Evolutionary conservation across 1,140 invertebrate species (phyloP).

Genomic region (Papilio dardanus): DNA sequence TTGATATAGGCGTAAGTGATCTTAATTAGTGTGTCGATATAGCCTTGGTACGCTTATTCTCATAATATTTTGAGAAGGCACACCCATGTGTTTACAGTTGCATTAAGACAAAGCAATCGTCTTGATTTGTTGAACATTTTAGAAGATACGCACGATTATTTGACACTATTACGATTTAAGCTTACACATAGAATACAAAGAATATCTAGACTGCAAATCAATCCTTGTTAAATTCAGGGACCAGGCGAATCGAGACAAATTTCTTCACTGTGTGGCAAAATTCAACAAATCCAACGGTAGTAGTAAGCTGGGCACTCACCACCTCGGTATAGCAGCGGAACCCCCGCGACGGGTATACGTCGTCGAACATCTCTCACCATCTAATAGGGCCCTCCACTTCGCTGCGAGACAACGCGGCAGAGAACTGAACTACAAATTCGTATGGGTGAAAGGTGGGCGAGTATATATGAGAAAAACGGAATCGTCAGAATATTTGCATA

Average conservation of each 20-base stretch:
- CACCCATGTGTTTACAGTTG: constrained; percentile 37
- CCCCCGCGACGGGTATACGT: not conserved
- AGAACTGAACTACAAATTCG: constrained; percentile 45
- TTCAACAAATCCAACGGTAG: not conserved
- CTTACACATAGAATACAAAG: not conserved
- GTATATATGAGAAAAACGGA: constrained; percentile 46
- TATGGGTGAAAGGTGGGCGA: constrained; percentile 43
- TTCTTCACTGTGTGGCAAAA: constrained; percentile 3
- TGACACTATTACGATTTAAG: not conserved
- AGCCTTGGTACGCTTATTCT: constrained; percentile 16
- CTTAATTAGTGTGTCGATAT: constrained; percentile 5
- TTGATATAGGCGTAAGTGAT: not conserved
- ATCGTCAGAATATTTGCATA: no score
- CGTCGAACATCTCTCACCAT: constrained; percentile 43
- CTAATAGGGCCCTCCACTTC: constrained; percentile 41
- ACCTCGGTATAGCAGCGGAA: not conserved
- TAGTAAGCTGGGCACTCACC: not conserved
- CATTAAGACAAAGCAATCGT: constrained; percentile 31
- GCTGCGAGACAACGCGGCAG: constrained; percentile 33
- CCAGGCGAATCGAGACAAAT: constrained; percentile 4
- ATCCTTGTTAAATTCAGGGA: not conserved
- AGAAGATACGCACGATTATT: not conserved
- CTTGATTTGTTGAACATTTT: constrained; percentile 8
- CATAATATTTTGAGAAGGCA: constrained; percentile 29
- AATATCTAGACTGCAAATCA: not conserved